Conservation (phyloP, 2,797 vertebrate species). For the Apogon hyalosoma region DNA sequence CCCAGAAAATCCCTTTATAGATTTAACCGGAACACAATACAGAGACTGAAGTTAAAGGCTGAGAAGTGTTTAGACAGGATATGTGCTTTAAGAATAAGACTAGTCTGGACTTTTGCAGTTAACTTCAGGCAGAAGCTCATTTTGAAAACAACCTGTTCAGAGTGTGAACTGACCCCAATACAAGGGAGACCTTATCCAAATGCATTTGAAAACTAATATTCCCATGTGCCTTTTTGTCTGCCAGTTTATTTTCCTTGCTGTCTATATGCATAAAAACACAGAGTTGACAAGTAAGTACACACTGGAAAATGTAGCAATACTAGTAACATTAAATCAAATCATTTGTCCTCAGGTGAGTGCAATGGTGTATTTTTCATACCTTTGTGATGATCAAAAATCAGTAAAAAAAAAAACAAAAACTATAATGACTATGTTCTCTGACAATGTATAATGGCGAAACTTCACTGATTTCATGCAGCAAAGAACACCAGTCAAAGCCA, state of each 20-base stretch:
- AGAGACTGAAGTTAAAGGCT: slow-evolving; percentile 6
- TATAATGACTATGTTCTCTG: not conserved
- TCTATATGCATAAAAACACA: too few species aligned
- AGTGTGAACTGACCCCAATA: slow-evolving; percentile 1
- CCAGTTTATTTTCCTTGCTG: slow-evolving; percentile 1
- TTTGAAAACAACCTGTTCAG: slow-evolving; percentile 5
- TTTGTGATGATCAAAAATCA: too few species aligned
- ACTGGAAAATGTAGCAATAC: too few species aligned
- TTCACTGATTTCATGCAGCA: too few species aligned
- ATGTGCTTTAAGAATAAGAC: not conserved
- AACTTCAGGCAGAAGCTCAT: not conserved
- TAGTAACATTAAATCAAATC: too few species aligned
- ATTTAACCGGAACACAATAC: not conserved
- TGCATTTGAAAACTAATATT: slow-evolving; percentile 12
- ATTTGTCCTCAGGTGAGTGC: too few species aligned
- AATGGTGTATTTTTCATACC: too few species aligned
- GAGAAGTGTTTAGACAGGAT: slow-evolving; percentile 14
- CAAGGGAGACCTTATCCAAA: not conserved
- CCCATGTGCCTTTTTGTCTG: not conserved
- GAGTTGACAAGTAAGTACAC: too few species aligned
- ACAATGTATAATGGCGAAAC: not conserved
- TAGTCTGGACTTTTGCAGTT: not conserved
- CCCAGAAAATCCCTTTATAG: slow-evolving; percentile 39
- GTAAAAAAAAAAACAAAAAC: too few species aligned
- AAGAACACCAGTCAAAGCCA: too few species aligned